Evolutionary conservation across 2,797 vertebrate genomes (phyloP).

Genomic region (Gouania willdenowi): DNA sequence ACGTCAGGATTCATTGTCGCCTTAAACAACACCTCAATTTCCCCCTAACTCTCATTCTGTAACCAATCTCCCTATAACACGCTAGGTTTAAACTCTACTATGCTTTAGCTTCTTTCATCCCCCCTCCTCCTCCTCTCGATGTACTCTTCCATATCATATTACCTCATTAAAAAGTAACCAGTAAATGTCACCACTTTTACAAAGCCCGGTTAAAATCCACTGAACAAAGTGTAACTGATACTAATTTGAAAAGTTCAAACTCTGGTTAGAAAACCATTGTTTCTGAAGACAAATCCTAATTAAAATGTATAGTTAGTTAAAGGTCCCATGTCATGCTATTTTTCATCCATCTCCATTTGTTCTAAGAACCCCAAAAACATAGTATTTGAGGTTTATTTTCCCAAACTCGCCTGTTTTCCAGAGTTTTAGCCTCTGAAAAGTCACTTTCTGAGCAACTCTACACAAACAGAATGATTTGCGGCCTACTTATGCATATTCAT

Average conservation of each 20-base stretch:
- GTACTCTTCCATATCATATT: conserved; percentile 30
- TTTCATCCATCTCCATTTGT: too few species aligned
- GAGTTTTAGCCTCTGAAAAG: too few species aligned
- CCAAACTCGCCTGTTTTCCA: too few species aligned
- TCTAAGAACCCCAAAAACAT: too few species aligned
- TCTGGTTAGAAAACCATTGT: conserved; percentile 4
- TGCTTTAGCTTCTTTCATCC: conserved; percentile 28
- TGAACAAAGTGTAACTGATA: conserved; percentile 6
- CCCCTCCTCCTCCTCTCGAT: conserved; percentile 4
- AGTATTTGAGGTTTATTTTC: too few species aligned
- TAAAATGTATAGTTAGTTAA: too few species aligned
- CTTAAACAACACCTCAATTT: conserved; percentile 38
- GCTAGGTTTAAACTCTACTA: conserved; percentile 18
- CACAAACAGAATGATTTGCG: too few species aligned
- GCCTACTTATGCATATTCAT: too few species aligned
- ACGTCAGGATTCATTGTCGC: conserved; percentile 1
- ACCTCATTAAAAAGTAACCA: conserved; percentile 33
- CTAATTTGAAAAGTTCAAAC: conserved; percentile 15
- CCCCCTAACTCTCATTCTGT: conserved; percentile 29
- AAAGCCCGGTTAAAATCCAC: conserved; percentile 15
- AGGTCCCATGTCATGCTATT: too few species aligned
- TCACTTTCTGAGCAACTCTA: too few species aligned
- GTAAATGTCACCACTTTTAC: conserved; percentile 32
- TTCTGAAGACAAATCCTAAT: conserved; percentile 3
- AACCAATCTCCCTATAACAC: conserved; percentile 32